Base-by-base conservation (phyloP, 2,113 vertebrate species). In the Lepus americanus region DNA sequence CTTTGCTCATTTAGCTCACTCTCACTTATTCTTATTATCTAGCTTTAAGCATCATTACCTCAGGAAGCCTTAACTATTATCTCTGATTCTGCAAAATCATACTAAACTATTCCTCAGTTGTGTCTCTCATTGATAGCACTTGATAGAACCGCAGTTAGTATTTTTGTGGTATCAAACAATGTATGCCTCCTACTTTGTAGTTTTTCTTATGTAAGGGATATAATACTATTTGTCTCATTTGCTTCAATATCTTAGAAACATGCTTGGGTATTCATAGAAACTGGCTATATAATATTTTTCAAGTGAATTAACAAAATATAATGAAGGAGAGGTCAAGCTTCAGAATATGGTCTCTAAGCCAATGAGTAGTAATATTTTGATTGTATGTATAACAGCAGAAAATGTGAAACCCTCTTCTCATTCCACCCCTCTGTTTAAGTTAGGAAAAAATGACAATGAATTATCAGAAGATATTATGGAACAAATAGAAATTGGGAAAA, bases 151-250 rank as follows among this genome's bases (percentile, higher is more conserved):
- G 31, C 25, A 92, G 44, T 8, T 23, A 2, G 64, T 10, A 61
- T 77, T 92, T 93, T 85, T 64, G 77, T 59, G 72, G 16, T 22
- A 67, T 73, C 78, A 55, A 67, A 89, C 29, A n/a, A 51, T 91
- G 23, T 89, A 7, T 79, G 19, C 70, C 49, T 94, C 11, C 7
- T 64, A 7, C 53, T 36, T 70, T 76, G 29, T 64, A 67, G 6
- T 8, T 1, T 69, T 51, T 90, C 20, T 9, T 85, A 33, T 55
- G 73, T 69, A 90, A 87, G 29, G n/a, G 90, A 44, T 44, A 61
- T 78, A 83, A 9, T 36, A 3, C 51, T 90, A 5, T 90, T 2
- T n/a, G 5, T 25, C 82, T 49, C 19, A n/a, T 27, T 39, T 87
- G 25, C 44, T 92, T 83, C 63, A 83, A 67, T 33, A 53, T 12